phyloP scores from a whole-genome alignment of 2,113 vertebrate species.

The Clarias batrachus region DNA sequence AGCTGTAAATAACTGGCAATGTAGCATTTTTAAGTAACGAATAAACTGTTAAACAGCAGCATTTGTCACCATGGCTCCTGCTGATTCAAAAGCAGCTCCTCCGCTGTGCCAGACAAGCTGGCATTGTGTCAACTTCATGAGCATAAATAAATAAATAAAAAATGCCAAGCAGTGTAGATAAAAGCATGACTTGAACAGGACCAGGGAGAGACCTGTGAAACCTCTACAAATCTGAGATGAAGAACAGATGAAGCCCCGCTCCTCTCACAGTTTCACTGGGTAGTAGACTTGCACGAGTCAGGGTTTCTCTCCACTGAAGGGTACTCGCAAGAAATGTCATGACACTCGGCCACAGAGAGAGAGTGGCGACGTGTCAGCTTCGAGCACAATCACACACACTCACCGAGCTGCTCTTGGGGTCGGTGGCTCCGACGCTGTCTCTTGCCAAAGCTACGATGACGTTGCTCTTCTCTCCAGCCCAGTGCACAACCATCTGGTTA shows the following conservation, averaged over 20 bases:
- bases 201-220: background rate
- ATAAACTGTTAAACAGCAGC: constrained; percentile 8
- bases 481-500: constrained; percentile 98
- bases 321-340: constrained; percentile 1
- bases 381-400: constrained; percentile 59
- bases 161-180: background rate
- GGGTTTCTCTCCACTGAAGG: background rate
- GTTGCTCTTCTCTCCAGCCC: constrained; percentile 96
- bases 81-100: background rate
- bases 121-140: background rate
- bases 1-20: background rate
- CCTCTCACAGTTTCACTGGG: background rate
- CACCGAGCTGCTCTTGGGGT: constrained; percentile 89
- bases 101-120: background rate
- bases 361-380: background rate
- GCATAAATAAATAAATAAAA: background rate
- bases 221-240: background rate
- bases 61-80: constrained; percentile 1
- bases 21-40: background rate
- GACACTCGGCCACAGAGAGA: background rate
- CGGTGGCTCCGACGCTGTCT: constrained; percentile 82
- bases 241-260: background rate
- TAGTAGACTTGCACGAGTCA: background rate
- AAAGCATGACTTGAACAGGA: background rate
- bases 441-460: constrained; percentile 94